phyloP scores from a whole-genome alignment of 2,797 vertebrate species.

The Poliocrania exsul region DNA sequence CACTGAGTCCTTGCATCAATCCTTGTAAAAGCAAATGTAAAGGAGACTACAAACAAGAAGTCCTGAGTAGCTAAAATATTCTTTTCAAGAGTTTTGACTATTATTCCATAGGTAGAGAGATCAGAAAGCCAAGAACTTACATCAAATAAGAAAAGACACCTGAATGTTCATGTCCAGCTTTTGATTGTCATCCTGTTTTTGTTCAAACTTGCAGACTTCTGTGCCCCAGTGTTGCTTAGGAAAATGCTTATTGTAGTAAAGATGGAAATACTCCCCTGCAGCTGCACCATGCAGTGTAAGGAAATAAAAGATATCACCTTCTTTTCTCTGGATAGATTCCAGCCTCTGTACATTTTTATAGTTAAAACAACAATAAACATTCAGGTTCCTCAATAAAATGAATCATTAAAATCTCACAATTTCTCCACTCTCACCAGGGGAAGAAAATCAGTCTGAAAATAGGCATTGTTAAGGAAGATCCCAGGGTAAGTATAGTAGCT shows the following conservation, averaged over 20 bases:
- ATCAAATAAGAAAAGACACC: neutral
- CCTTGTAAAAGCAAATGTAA: neutral
- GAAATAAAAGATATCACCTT: neutral
- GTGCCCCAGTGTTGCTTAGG: neutral
- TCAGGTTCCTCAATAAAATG: conserved; percentile 16
- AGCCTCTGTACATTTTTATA: conserved; percentile 28
- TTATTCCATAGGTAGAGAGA: neutral
- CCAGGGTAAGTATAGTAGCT: neutral
- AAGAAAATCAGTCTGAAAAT: conserved; percentile 36
- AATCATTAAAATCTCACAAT: conserved; percentile 16
- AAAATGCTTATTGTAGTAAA: conserved; percentile 14
- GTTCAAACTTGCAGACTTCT: neutral
- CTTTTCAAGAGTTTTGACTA: neutral
- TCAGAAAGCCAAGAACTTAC: neutral
- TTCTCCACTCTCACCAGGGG: conserved; percentile 8
- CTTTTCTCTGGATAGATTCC: conserved; percentile 29
- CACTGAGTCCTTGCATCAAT: neutral
- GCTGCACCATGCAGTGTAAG: neutral
- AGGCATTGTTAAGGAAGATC: neutral
- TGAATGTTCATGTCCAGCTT: neutral
- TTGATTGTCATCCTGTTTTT: neutral
- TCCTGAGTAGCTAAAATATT: neutral
- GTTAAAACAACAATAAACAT: conserved; percentile 55
- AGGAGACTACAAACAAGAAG: neutral
- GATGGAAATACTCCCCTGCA: neutral